Evolutionary conservation across 2,888 invertebrate genomes (phyloP).

Genomic region (Willowsia nigromaculata): DNA sequence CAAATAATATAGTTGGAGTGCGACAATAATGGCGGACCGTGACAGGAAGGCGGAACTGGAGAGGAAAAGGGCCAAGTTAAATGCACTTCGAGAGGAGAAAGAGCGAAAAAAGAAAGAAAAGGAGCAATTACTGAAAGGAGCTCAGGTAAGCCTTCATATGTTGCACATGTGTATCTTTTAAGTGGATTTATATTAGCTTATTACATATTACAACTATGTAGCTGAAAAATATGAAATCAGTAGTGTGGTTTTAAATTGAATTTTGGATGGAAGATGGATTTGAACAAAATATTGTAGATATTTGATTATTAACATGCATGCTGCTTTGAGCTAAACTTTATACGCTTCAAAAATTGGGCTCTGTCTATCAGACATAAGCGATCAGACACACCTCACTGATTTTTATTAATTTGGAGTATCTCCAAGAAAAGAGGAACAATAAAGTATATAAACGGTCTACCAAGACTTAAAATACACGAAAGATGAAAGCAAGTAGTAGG

Average conservation of each 20-base stretch:
- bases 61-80: slow-evolving; percentile 94
- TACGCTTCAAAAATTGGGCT: too few relatives aligned
- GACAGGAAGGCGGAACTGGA: slow-evolving; percentile 96
- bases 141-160: slow-evolving; percentile 52
- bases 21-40: slow-evolving; percentile 89
- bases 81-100: slow-evolving; percentile 93
- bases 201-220: too few relatives aligned
- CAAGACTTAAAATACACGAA: too few relatives aligned
- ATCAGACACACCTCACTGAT: not conserved
- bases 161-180: not conserved
- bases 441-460: too few relatives aligned
- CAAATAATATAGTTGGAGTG: too few relatives aligned
- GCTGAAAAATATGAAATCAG: too few relatives aligned
- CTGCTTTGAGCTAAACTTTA: too few relatives aligned
- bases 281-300: too few relatives aligned
- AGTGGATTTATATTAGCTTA: not conserved
- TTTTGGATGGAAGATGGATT: too few relatives aligned
- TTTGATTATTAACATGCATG: too few relatives aligned
- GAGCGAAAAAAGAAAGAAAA: slow-evolving; percentile 91
- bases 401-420: not conserved
- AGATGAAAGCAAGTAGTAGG: too few relatives aligned
- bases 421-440: not conserved
- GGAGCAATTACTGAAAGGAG: slow-evolving; percentile 81
- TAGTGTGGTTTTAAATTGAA: too few relatives aligned
- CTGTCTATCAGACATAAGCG: not conserved